Conservation (phyloP, 1,140 invertebrate genomes). For the Bombus confusus region DNA sequence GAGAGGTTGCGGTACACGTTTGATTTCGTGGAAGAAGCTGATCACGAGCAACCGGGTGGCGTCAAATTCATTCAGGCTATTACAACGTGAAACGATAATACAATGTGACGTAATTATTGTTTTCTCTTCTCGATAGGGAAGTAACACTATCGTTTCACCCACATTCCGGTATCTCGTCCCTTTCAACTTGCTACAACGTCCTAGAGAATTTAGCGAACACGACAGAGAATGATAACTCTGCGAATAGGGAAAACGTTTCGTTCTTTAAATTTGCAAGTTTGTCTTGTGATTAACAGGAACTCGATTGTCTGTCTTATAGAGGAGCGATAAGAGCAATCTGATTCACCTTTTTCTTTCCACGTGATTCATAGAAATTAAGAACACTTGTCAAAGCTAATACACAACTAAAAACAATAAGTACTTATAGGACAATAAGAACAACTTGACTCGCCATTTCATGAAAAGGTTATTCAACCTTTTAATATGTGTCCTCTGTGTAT, state of each 20-base stretch:
- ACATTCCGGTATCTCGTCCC: neutral
- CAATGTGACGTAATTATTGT: conserved; percentile 32
- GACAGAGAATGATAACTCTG: neutral
- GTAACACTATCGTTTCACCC: conserved; percentile 22
- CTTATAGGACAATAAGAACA: too few relatives aligned
- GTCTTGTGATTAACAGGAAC: neutral
- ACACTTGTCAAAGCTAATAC: too few relatives aligned
- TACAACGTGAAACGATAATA: conserved; percentile 30
- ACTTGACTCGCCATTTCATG: too few relatives aligned
- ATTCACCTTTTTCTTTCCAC: neutral
- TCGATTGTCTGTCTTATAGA: neutral
- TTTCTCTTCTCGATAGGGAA: conserved; percentile 15
- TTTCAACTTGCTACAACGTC: neutral
- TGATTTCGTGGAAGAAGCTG: conserved; percentile 17
- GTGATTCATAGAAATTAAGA: too few relatives aligned
- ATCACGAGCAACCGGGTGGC: neutral
- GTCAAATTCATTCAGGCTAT: conserved; percentile 32
- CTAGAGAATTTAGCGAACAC: neutral
- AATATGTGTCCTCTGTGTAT: too few relatives aligned
- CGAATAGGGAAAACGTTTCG: neutral
- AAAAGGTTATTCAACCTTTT: too few relatives aligned
- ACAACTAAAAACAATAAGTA: too few relatives aligned
- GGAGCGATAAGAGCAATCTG: neutral
- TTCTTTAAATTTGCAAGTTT: neutral
- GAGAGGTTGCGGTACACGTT: neutral